Percentiles rank a stretch among this genome's conserved stretches.
These are phyloP conservation scores for Oncorhynchus keta DNA, from an alignment of 2,113 vertebrate genomes.

Conservation along the genomic window DNA sequence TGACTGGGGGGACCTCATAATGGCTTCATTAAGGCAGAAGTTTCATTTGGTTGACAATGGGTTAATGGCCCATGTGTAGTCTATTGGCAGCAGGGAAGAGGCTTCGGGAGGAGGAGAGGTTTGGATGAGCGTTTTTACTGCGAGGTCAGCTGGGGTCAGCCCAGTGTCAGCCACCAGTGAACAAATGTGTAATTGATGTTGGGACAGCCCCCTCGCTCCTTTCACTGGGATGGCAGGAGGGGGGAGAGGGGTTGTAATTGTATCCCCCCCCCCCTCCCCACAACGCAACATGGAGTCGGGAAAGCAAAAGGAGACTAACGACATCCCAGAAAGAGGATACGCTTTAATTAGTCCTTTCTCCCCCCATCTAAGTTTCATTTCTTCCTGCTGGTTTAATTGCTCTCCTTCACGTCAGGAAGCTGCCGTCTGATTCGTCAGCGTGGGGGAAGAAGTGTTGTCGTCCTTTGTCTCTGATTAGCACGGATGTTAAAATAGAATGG, in stretches of 20 bases:
- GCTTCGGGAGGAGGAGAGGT: conserved; percentile 64
- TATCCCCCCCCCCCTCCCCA: conserved; percentile 51
- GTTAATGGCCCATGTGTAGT: conserved; percentile 75
- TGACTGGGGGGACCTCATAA: conserved; percentile 79
- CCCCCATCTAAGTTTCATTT: conserved; percentile 62
- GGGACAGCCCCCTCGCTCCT: conserved; percentile 69
- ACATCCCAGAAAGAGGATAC: conserved; percentile 72
- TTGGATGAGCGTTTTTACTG: conserved; percentile 74
- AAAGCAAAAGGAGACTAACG: conserved; percentile 67
- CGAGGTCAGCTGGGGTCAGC: conserved; percentile 73
- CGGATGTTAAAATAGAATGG: conserved; percentile 68
- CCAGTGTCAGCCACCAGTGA: conserved; percentile 76
- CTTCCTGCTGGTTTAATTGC: conserved; percentile 70
- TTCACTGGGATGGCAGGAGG: conserved; percentile 35
- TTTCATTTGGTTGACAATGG: conserved; percentile 80
- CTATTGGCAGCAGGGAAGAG: conserved; percentile 69
- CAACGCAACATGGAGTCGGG: conserved; percentile 68
- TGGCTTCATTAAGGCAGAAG: conserved; percentile 82
- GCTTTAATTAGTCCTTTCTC: conserved; percentile 74
- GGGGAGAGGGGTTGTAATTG: conserved; percentile 20
- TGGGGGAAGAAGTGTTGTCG: conserved; percentile 45
- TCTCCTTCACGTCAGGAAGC: conserved; percentile 62
- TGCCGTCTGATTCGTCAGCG: conserved; percentile 58
- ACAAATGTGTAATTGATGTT: conserved; percentile 86
- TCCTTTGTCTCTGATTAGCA: conserved; percentile 72